Evolutionary conservation across 2,113 vertebrate species (phyloP).

Genomic region (Dendrocopos noguchii): DNA sequence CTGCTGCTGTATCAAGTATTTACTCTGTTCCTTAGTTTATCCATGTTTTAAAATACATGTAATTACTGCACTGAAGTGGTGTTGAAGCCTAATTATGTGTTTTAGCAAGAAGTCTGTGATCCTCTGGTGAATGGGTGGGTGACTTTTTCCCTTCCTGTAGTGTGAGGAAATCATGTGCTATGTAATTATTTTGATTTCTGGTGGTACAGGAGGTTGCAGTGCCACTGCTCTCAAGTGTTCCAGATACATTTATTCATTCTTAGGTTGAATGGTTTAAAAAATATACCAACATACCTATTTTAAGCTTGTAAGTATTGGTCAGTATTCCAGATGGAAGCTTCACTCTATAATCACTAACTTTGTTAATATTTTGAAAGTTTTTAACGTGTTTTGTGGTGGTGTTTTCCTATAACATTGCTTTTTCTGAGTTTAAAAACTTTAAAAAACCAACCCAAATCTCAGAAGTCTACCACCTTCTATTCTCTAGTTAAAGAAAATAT

Average conservation of each 20-base stretch:
- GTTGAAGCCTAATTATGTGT: not conserved
- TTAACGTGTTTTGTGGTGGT: not conserved
- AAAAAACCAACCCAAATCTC: not conserved
- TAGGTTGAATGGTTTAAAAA: not conserved
- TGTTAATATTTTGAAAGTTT: not conserved
- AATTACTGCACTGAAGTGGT: not conserved
- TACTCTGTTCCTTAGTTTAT: not conserved
- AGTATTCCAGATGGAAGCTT: not conserved
- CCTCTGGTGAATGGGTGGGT: not conserved
- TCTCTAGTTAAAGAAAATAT: not conserved
- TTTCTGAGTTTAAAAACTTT: not conserved
- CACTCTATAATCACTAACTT: not conserved
- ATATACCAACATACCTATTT: not conserved
- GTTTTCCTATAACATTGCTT: not conserved
- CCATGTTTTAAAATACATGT: not conserved
- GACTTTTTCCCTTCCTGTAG: not conserved
- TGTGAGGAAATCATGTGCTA: not conserved
- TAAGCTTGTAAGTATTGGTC: not conserved
- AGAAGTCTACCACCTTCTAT: not conserved
- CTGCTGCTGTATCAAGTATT: not conserved
- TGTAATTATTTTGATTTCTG: not conserved
- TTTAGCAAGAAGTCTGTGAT: not conserved
- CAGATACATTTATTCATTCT: accelerated
- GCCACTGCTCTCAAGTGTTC: not conserved
- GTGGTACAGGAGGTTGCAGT: not conserved